Base-by-base conservation (phyloP, 2,113 vertebrate genomes). In the Bathybates hornii region DNA sequence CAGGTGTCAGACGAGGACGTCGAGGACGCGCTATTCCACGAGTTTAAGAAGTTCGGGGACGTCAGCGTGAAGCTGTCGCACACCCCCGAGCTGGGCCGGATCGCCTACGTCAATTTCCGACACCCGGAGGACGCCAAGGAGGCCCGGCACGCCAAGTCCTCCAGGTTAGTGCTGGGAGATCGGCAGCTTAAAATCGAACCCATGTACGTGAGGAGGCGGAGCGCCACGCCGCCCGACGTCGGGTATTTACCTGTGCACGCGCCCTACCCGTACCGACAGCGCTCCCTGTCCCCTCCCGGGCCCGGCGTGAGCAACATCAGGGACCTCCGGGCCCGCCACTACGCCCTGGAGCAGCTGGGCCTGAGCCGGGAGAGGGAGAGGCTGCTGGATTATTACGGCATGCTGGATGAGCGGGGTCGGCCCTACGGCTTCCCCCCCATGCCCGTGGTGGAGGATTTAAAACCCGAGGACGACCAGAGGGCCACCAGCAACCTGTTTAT, bases 401-500 rank as follows among this genome's bases (percentile, higher is more conserved):
- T 99, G 84, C 96, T 99, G 5, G 99, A 99, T 0, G 98, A 99
- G 85, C 94, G 98, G 3, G 98, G 97, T 2, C 97, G 98, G 6
- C 97, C 98, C 1, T 98, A 97, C 27, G 95, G 96, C 3, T 97
- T 98, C 85, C 97, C 94, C 0, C 83, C 94, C 0, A 87, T 97
- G 4, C 96, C 97, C 5, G 97, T 97, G 1, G 98, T 97, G 89
- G 98, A 99, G 85, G 98, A 99, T 29, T 87, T 99, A 84, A 98
- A 98, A 91, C 99, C 99, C 0, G 99, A 99, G 95, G 99, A 99
- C 0, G 99, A 99, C 63, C 98, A 99, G 96, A 93, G 98, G 3
- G 99, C 99, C 0, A 99, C 98, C 4, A 97, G 99, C 79, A 99
- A 99, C 93, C 96, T 99, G 32, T 99, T 99, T 61, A 99, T 99